Percentiles rank a stretch among this genome's conserved stretches.
These are phyloP conservation scores for Rhabditoides inermis DNA, from an alignment of 2,888 invertebrate species.

Conservation along the genomic window DNA sequence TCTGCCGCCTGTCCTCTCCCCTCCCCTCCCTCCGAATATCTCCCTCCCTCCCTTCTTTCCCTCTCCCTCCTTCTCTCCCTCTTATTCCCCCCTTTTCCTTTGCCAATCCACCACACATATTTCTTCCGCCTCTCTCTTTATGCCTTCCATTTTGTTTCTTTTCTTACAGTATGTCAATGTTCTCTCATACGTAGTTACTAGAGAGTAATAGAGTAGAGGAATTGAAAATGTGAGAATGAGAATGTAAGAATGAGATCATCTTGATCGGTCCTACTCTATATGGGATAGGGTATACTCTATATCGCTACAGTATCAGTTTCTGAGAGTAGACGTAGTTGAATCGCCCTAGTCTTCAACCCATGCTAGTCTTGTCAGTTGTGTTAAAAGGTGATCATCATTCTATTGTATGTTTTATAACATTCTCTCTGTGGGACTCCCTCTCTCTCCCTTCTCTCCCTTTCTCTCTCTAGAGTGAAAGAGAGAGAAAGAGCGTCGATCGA, in stretches of 20 bases:
- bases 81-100: neutral
- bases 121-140: neutral
- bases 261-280: no score
- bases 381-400: no score
- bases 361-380: no score
- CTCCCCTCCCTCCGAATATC: neutral
- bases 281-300: no score
- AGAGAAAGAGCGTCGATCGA: neutral
- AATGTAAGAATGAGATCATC: no score
- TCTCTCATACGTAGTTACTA: no score
- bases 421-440: neutral
- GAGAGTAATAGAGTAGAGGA: no score
- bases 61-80: neutral
- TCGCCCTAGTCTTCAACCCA: no score
- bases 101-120: neutral
- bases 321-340: no score
- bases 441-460: slow-evolving; percentile 1
- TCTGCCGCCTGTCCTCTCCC: neutral
- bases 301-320: no score
- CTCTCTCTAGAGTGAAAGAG: slow-evolving; percentile 1
- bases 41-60: neutral
- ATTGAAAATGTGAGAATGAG: no score
- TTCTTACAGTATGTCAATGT: neutral
- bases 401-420: no score
- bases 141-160: neutral